Evolutionary conservation across 2,113 vertebrate genomes (phyloP), one percentile per base, ranked within the genome.

Genomic region (Callionymus lyra): DNA sequence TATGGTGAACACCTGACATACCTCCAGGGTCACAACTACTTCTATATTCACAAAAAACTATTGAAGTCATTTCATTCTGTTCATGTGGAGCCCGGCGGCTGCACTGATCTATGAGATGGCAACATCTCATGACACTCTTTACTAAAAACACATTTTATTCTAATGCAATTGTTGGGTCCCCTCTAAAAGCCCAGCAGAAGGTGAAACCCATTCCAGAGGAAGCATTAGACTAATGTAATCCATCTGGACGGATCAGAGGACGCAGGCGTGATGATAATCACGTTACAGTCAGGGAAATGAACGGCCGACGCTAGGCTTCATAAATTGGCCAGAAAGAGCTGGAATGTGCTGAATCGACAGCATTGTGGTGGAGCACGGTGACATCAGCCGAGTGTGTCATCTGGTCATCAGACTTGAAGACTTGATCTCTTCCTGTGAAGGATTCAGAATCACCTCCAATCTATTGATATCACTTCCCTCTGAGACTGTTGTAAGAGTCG

Each of bases 161-260:
- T 63, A 60, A 70, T 51, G 53, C 63, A 41, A 43, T 71, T 40
- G 42, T 63, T 18, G 44, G 35, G 42, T 57, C 51, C 53, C 16
- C 36, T 52, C 46, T 69, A 74, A 66, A 59, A 68, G 68, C 56
- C 5, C n/a, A 59, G 40, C 69, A 57, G 59, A 39, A 63, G 59
- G 58, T 65, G 63, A 59, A 71, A 59, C 50, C 51, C 77, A 62
- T 57, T 69, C 67, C 47, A 56, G 46, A 44, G 47, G 42, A 70
- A 63, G 70, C 68, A 73, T 79, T 79, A 65, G 63, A 65, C 69
- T 76, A 77, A 81, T 76, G 68, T 59, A 53, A 76, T 77, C 61
- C 72, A 64, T 76, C 53, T 62, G 61, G 70, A 50, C 63, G 50
- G 51, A 63, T 70, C 73, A 32, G 54, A 59, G 62, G 67, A 50